phyloP scores from a whole-genome alignment of 1,140 invertebrate genomes.

The Leptinotarsa undecemlineata region DNA sequence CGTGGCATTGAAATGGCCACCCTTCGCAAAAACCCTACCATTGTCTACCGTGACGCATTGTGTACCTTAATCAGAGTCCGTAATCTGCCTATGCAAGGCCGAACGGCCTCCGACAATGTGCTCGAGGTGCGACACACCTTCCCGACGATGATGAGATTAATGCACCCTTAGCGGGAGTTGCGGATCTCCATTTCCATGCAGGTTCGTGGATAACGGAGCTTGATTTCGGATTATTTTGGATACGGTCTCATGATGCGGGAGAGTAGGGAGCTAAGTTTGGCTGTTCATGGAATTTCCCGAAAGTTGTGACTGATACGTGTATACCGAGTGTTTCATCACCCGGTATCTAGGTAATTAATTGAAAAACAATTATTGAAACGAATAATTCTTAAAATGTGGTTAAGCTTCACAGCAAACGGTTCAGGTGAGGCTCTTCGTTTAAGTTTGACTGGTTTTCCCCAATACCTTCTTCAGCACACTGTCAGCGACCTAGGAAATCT shows the following conservation, averaged over 20 bases:
- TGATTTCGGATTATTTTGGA: slow-evolving; percentile 3
- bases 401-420: no score
- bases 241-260: neutral
- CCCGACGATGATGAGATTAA: slow-evolving; percentile 43
- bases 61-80: slow-evolving; percentile 45
- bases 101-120: slow-evolving; percentile 44
- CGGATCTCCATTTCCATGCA: slow-evolving; percentile 11
- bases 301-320: no score
- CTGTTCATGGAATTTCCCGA: neutral
- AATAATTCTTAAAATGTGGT: no score
- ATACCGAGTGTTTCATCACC: no score
- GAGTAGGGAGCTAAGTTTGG: neutral
- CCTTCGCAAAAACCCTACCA: slow-evolving; percentile 35
- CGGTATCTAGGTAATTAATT: no score
- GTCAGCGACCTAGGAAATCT: no score
- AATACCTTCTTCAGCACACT: no score
- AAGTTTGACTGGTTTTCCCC: no score
- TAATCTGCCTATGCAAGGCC: slow-evolving; percentile 47
- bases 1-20: slow-evolving; percentile 42
- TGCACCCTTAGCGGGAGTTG: slow-evolving; percentile 24
- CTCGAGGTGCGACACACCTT: slow-evolving; percentile 46
- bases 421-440: no score
- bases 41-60: slow-evolving; percentile 38
- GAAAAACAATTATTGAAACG: no score
- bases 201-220: neutral